Conservation (phyloP, 2,888 invertebrate species). For the Seira musarum region DNA sequence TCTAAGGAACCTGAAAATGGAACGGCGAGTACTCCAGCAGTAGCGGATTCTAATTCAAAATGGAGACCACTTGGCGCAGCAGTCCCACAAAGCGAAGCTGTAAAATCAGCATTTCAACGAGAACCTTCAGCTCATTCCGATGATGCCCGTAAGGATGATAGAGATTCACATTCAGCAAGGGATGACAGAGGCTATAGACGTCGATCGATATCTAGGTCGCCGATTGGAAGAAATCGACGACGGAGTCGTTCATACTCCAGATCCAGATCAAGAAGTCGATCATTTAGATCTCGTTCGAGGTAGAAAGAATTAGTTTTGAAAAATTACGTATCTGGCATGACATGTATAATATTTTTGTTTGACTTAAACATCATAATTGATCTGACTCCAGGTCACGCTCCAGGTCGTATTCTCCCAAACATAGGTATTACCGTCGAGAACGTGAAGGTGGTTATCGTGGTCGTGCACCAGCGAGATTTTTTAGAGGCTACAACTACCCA, state of each 20-base stretch:
- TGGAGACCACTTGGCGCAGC: constrained; percentile 50
- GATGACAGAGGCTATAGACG: constrained; percentile 53
- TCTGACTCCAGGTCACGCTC: constrained; percentile 22
- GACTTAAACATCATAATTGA: no score
- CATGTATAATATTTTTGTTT: no score
- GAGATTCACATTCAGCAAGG: constrained; percentile 31
- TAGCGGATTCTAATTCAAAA: constrained; percentile 35
- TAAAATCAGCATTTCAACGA: constrained; percentile 47
- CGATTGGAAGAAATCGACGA: constrained; percentile 40
- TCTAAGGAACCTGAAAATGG: constrained; percentile 42
- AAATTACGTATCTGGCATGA: no score
- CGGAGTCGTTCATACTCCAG: constrained; percentile 48
- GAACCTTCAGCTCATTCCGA: constrained; percentile 37
- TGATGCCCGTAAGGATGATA: constrained; percentile 24
- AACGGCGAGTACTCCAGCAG: neutral
- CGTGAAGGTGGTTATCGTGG: constrained; percentile 36
- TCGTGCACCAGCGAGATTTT: constrained; percentile 49
- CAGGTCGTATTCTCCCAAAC: constrained; percentile 25
- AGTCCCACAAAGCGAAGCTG: constrained; percentile 45
- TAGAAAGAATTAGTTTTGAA: constrained; percentile 3
- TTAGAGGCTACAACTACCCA: constrained; percentile 48
- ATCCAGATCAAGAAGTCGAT: constrained; percentile 44
- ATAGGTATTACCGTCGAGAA: constrained; percentile 22
- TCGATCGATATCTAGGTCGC: constrained; percentile 44
- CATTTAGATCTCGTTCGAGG: constrained; percentile 52